Conservation (phyloP, 2,888 invertebrate genomes). For the Ypsolopha sequella region DNA sequence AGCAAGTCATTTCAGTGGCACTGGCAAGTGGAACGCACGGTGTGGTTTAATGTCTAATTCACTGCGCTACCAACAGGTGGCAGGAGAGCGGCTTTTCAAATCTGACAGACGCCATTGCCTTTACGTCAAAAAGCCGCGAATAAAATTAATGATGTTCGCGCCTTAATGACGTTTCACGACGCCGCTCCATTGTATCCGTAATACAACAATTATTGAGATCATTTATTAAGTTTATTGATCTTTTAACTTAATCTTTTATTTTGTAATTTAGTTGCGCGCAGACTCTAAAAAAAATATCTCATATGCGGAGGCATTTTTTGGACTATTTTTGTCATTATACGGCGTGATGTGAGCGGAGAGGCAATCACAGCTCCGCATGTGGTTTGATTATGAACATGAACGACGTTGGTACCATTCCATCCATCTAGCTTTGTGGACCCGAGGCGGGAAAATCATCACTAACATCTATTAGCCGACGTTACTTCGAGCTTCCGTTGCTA, state of each 20-base stretch:
- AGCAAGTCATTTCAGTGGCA: slow-evolving; percentile 62
- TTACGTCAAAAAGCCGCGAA: slow-evolving; percentile 68
- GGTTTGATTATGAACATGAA: slow-evolving; percentile 68
- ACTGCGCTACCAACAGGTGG: slow-evolving; percentile 60
- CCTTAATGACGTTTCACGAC: slow-evolving; percentile 69
- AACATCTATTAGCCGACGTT: slow-evolving; percentile 45
- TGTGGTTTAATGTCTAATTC: slow-evolving; percentile 1
- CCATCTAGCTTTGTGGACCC: slow-evolving; percentile 35
- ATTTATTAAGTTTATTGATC: slow-evolving; percentile 72
- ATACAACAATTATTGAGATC: slow-evolving; percentile 72
- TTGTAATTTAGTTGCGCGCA: slow-evolving; percentile 69
- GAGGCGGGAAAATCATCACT: slow-evolving; percentile 54
- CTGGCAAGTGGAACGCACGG: not conserved
- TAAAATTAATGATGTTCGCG: slow-evolving; percentile 70
- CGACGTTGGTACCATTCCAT: slow-evolving; percentile 48
- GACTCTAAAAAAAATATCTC: slow-evolving; percentile 66
- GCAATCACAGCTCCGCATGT: slow-evolving; percentile 70
- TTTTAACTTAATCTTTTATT: slow-evolving; percentile 72
- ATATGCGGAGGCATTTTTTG: slow-evolving; percentile 67
- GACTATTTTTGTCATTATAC: slow-evolving; percentile 71
- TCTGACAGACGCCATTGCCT: slow-evolving; percentile 69
- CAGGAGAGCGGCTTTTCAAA: slow-evolving; percentile 62
- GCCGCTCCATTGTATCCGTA: slow-evolving; percentile 70
- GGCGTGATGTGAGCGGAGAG: slow-evolving; percentile 67
- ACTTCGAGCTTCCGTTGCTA: slow-evolving; percentile 65